Conservation (phyloP, 2,797 vertebrate genomes). For the Sorex maritimensis region DNA sequence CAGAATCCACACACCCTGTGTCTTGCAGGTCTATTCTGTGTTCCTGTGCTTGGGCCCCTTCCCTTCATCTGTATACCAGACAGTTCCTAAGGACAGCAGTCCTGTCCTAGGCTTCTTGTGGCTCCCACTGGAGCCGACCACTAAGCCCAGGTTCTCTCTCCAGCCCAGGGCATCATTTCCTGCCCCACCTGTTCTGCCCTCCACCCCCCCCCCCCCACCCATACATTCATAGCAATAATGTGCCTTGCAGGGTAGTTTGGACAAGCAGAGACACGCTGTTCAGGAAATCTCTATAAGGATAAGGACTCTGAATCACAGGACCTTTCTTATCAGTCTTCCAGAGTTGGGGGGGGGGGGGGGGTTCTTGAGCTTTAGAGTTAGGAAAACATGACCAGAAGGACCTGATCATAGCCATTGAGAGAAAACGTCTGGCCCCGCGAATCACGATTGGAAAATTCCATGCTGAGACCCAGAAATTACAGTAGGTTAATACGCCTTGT, state of each 20-base stretch:
- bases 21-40: not conserved
- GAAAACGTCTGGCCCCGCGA: not conserved
- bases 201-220: not conserved
- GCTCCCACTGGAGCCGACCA: not conserved
- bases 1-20: no score
- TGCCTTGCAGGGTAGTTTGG: not conserved
- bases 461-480: not conserved
- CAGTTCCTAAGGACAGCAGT: not conserved
- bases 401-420: not conserved
- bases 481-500: not conserved
- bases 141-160: not conserved
- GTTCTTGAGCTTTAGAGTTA: not conserved
- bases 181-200: not conserved
- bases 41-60: not conserved
- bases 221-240: not conserved
- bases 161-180: not conserved
- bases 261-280: constrained; percentile 5
- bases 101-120: not conserved
- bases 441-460: constrained; percentile 45
- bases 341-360: not conserved
- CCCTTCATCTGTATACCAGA: not conserved
- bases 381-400: not conserved
- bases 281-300: not conserved
- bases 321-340: not conserved
- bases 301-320: not conserved